These are phyloP conservation scores for Panonychus citri DNA, from an alignment of 1,140 invertebrate species.

Conservation along the genomic window DNA sequence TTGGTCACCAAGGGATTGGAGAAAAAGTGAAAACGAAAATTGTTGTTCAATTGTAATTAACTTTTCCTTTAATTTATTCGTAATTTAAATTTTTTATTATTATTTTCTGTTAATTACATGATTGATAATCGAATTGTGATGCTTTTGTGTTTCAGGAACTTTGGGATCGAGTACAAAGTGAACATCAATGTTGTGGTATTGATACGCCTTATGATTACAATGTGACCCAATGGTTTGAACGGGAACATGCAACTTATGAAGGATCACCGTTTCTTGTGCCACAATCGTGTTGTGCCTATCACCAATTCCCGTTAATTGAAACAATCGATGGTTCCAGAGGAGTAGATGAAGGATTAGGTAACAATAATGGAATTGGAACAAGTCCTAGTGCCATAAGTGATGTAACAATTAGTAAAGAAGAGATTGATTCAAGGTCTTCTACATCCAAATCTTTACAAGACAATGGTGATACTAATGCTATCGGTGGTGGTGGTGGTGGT, in stretches of 20 bases:
- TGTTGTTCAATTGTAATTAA: neutral
- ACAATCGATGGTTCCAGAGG: neutral
- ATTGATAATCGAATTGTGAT: neutral
- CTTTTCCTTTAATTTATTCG: too few relatives aligned
- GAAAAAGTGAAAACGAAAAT: neutral
- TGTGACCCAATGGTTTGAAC: conserved; percentile 12
- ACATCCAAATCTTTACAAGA: too few relatives aligned
- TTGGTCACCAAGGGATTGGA: too few relatives aligned
- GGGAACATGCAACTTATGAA: conserved; percentile 1
- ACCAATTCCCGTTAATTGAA: neutral
- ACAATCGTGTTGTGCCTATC: conserved; percentile 13
- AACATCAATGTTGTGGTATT: conserved; percentile 53
- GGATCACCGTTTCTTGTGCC: conserved; percentile 7
- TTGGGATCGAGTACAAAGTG: conserved; percentile 52
- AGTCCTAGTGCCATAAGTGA: neutral
- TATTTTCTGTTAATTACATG: neutral
- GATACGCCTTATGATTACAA: conserved; percentile 38
- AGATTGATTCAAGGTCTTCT: neutral
- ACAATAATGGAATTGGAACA: neutral
- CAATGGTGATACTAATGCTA: neutral
- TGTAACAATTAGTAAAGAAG: neutral
- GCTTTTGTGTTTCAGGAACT: too few relatives aligned
- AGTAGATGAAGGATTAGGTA: neutral
- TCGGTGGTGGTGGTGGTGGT: neutral
- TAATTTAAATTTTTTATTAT: neutral